A percentile compares a stretch with the other conserved stretches of the same genome.
Evolutionary conservation across 2,888 invertebrate species (phyloP).

Genomic region (Dilophus febrilis): DNA sequence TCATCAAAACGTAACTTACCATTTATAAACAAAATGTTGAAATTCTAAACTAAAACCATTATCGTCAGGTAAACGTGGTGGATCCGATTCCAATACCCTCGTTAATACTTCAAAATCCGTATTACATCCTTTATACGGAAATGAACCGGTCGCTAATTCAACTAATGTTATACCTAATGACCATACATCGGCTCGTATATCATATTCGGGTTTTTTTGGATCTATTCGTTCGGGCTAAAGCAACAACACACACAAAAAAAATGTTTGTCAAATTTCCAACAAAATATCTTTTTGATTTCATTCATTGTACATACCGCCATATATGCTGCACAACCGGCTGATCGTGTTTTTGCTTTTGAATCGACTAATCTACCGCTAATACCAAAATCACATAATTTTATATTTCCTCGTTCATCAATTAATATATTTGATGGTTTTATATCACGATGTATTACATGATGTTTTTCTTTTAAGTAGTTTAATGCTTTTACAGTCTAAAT

Average conservation of each 20-base stretch:
- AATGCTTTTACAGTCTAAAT: constrained; percentile 84
- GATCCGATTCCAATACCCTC: constrained; percentile 78
- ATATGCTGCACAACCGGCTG: constrained; percentile 97
- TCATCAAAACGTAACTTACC: constrained; percentile 38
- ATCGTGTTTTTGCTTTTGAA: constrained; percentile 92
- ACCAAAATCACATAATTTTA: constrained; percentile 98
- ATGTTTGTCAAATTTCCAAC: too few species aligned
- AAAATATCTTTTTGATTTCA: neutral
- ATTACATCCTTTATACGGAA: constrained; percentile 87
- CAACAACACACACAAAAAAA: constrained; percentile 9
- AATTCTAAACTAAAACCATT: constrained; percentile 70
- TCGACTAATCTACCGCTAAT: constrained; percentile 96
- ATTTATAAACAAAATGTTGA: constrained; percentile 77
- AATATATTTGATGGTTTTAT: constrained; percentile 98
- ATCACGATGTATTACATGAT: constrained; percentile 94
- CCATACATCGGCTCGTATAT: constrained; percentile 99
- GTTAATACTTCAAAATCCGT: constrained; percentile 96
- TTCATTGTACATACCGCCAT: constrained; percentile 61
- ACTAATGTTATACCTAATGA: constrained; percentile 91
- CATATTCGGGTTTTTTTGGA: constrained; percentile 87
- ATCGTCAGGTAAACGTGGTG: constrained; percentile 65
- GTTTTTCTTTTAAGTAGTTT: constrained; percentile 91
- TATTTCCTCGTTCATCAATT: constrained; percentile 83
- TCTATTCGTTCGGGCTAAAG: constrained; percentile 93
- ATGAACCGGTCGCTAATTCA: constrained; percentile 90